Conservation (phyloP, 1,140 invertebrate species). For the Paracyclopina nana region DNA sequence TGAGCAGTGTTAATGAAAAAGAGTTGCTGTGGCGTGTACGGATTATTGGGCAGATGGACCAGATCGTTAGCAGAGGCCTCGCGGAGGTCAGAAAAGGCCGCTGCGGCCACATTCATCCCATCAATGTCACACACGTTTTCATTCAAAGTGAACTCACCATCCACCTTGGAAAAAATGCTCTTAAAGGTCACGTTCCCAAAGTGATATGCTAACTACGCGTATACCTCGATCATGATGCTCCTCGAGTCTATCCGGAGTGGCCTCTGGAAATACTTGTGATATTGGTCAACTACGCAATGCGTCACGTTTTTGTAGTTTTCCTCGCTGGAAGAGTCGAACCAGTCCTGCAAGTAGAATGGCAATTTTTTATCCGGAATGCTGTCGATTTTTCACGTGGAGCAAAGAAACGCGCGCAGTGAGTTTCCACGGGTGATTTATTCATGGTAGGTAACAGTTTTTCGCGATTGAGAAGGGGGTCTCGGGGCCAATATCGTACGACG, state of each 20-base stretch:
- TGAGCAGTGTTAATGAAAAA: slow-evolving; percentile 12
- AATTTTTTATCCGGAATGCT: no score
- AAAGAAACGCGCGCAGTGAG: no score
- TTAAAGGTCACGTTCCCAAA: neutral
- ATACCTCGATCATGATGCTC: slow-evolving; percentile 9
- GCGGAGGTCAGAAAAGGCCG: neutral
- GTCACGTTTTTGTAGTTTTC: slow-evolving; percentile 1
- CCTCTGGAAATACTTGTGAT: slow-evolving; percentile 1
- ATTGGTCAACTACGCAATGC: neutral
- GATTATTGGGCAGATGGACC: slow-evolving; percentile 8
- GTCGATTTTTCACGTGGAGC: no score
- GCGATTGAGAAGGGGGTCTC: no score
- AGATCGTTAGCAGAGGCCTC: neutral
- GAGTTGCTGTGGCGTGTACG: slow-evolving; percentile 1
- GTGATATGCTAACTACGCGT: neutral
- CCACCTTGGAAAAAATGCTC: neutral
- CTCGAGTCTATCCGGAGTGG: neutral
- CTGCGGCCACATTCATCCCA: slow-evolving; percentile 7
- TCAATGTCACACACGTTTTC: slow-evolving; percentile 13
- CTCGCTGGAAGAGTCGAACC: neutral
- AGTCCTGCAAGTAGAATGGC: neutral
- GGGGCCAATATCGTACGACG: no score
- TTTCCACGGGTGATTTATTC: no score
- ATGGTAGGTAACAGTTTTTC: no score
- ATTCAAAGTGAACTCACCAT: slow-evolving; percentile 4